phyloP scores from a whole-genome alignment of 1,140 invertebrate genomes.

The Lepidurus packardi region DNA sequence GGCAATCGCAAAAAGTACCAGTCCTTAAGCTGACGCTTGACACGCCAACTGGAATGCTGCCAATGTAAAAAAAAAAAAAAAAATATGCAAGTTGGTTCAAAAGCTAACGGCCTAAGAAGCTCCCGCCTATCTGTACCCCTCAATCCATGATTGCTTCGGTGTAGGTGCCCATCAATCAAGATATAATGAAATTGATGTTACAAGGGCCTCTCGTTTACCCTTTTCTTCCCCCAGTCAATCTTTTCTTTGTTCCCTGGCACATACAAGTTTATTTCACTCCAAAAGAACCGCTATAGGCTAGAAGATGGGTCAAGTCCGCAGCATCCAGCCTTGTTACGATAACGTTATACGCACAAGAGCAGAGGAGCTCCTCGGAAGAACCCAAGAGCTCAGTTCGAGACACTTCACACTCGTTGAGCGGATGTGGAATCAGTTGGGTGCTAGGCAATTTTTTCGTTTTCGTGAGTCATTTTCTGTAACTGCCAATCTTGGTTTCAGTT shows the following conservation, averaged over 20 bases:
- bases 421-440: slow-evolving; percentile 4
- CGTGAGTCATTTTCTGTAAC: neutral
- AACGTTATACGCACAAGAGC: slow-evolving; percentile 11
- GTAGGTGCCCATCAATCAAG: slow-evolving; percentile 17
- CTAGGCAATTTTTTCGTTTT: neutral
- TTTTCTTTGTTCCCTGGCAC: neutral
- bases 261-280: neutral
- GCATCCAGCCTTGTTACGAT: slow-evolving; percentile 7
- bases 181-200: slow-evolving; percentile 11
- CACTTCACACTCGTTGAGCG: slow-evolving; percentile 13
- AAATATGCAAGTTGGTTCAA: neutral
- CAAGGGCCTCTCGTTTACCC: neutral
- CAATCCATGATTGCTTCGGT: neutral
- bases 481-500: neutral
- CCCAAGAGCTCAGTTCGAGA: slow-evolving; percentile 3
- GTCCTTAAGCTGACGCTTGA: neutral
- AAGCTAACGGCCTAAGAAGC: neutral
- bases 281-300: neutral
- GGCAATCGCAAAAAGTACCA: neutral
- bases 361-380: neutral
- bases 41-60: neutral
- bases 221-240: slow-evolving; percentile 15
- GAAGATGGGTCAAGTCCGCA: slow-evolving; percentile 3
- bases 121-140: slow-evolving; percentile 1
- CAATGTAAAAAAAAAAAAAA: neutral